Evolutionary conservation across 2,113 vertebrate genomes (phyloP).

Genomic region (Grus americana): DNA sequence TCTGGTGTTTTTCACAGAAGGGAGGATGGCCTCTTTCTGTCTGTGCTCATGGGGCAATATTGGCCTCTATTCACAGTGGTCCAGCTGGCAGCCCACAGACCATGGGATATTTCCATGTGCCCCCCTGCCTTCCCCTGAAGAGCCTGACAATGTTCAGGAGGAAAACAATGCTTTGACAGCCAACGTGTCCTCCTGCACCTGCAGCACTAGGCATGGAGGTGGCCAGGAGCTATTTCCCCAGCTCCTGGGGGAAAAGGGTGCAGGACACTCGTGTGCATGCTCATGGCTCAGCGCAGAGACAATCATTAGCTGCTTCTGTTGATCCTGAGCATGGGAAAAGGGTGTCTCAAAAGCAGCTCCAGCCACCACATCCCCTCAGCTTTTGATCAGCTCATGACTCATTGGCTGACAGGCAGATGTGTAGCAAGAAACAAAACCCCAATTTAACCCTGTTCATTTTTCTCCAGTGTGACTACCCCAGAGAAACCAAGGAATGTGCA

Average conservation of each 20-base stretch:
- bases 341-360: background rate
- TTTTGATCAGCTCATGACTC: background rate
- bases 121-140: background rate
- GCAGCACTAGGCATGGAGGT: background rate
- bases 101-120: background rate
- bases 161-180: background rate
- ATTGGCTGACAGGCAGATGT: background rate
- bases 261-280: background rate
- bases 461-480: background rate
- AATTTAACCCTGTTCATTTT: background rate
- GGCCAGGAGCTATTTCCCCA: background rate
- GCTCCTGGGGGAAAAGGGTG: background rate
- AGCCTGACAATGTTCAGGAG: background rate
- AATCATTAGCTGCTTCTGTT: background rate
- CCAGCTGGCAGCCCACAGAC: background rate
- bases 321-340: background rate
- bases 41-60: background rate
- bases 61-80: background rate
- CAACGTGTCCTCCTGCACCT: accelerated
- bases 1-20: conserved; percentile 31
- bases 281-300: background rate
- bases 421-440: background rate
- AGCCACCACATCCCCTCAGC: background rate
- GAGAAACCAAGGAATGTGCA: background rate
- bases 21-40: background rate